These are phyloP conservation scores for Schrankia costaestrigalis DNA, from an alignment of 2,888 invertebrate species.

Conservation along the genomic window DNA sequence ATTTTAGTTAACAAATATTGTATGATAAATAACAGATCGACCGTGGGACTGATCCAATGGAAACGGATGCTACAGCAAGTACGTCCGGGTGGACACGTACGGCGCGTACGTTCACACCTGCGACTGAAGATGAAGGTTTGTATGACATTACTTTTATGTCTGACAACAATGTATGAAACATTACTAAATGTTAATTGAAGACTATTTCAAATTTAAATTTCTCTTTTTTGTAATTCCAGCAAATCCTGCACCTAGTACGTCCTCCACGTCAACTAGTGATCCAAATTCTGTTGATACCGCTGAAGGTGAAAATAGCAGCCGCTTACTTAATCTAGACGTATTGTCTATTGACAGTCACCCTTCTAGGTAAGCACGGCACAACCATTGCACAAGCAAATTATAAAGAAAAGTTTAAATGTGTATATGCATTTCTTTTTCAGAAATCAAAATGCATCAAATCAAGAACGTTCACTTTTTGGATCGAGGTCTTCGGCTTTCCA, in stretches of 20 bases:
- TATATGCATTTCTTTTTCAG: constrained; percentile 35
- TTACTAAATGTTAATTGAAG: no score
- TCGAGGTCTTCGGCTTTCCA: constrained; percentile 70
- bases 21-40: constrained; percentile 74
- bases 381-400: background rate
- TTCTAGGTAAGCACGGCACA: constrained; percentile 36
- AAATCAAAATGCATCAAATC: constrained; percentile 42
- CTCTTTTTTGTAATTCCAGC: constrained; percentile 17
- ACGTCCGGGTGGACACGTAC: constrained; percentile 32
- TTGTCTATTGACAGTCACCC: constrained; percentile 57
- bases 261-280: constrained; percentile 22
- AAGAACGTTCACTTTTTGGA: constrained; percentile 55
- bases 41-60: constrained; percentile 86
- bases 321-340: constrained; percentile 60
- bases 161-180: no score
- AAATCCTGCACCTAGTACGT: constrained; percentile 45
- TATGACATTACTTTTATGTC: no score
- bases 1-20: background rate
- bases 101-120: constrained; percentile 26
- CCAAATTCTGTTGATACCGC: constrained; percentile 41
- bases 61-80: constrained; percentile 61
- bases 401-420: background rate
- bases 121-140: constrained; percentile 35
- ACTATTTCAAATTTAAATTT: no score
- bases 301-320: constrained; percentile 48